Evolutionary conservation across 2,888 invertebrate genomes (phyloP), one percentile per base, ranked within the genome.

Genomic region (Pandemis cinnamomeana): DNA sequence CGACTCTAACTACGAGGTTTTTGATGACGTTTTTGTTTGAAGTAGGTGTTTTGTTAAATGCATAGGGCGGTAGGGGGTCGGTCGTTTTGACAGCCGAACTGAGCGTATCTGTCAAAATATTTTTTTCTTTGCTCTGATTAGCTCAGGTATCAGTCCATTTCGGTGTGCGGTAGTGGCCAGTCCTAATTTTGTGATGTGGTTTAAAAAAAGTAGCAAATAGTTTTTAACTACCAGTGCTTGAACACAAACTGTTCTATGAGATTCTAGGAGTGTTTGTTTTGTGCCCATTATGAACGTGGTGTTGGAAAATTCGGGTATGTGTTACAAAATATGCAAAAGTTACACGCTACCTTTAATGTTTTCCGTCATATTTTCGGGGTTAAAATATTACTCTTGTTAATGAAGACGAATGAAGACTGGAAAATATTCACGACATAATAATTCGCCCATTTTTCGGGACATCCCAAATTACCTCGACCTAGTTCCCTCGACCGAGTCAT

Each of bases 71-170:
- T 81, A 88, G 89, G 91, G 91, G 91, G 90, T 89, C 90, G 86
- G 82, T 75, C 81, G 84, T 83, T 87, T 86, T 87, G 88, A 89
- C 89, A 90, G 84, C 81, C 84, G 84, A 86, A 87, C 83, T 81
- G 84, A 84, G 83, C 83, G 84, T 88, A 90, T 87, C 86, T 88
- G 90, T 92, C 92, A 90, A 89, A 90, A 87, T 84, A 83, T 87
- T 89, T 87, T 84, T 79, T 78, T 79, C 77, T 80, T 76, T 58
- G 58, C 58, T 20, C 79, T 82, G 85, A 88, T 90, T 89, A 84
- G 88, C 86, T 88, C 90, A 89, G 91, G 91, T 89, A 90, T 81
- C 87, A 90, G 87, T 89, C 81, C 82, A 84, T 83, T 83, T 82
- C 85, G 80, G 85, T 76, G 79, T 81, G 82, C 84, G 80, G 83